Percentiles rank a stretch among this genome's conserved stretches.
These are phyloP conservation scores for Narcine bancroftii DNA, from an alignment of 2,113 vertebrate species.

Conservation along the genomic window DNA sequence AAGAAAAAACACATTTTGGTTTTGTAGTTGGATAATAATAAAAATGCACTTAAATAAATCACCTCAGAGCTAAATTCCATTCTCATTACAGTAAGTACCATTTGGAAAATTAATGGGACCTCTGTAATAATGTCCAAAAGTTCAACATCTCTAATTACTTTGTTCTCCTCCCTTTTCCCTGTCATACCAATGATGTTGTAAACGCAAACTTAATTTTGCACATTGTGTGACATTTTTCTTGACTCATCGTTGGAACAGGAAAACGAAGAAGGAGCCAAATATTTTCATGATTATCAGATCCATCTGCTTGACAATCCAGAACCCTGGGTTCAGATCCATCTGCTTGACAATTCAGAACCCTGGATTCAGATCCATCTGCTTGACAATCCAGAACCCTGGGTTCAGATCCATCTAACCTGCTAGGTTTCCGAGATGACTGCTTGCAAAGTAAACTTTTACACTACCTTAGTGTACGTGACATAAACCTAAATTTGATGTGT, in stretches of 20 bases:
- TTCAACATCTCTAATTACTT: neutral
- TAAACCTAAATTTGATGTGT: neutral
- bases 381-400: no score
- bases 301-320: no score
- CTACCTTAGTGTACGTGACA: no score
- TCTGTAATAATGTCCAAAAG: conserved; percentile 18
- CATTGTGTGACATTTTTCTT: neutral
- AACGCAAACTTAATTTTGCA: neutral
- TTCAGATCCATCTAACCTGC: no score
- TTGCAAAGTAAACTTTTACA: no score
- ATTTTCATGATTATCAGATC: neutral
- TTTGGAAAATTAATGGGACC: conserved; percentile 20
- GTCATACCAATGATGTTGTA: neutral
- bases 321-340: no score
- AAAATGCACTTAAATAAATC: neutral
- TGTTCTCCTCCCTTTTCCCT: neutral
- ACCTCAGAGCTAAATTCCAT: neutral
- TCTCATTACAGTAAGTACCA: neutral
- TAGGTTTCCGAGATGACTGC: no score
- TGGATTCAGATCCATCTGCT: no score
- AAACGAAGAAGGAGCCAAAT: neutral
- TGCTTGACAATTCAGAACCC: no score
- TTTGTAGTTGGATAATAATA: neutral
- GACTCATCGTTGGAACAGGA: neutral
- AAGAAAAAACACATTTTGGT: neutral